A percentile compares a stretch with the other conserved stretches of the same genome.
These are phyloP conservation scores for Ageneiosus marmoratus DNA, from an alignment of 2,113 vertebrate species.

Conservation along the genomic window DNA sequence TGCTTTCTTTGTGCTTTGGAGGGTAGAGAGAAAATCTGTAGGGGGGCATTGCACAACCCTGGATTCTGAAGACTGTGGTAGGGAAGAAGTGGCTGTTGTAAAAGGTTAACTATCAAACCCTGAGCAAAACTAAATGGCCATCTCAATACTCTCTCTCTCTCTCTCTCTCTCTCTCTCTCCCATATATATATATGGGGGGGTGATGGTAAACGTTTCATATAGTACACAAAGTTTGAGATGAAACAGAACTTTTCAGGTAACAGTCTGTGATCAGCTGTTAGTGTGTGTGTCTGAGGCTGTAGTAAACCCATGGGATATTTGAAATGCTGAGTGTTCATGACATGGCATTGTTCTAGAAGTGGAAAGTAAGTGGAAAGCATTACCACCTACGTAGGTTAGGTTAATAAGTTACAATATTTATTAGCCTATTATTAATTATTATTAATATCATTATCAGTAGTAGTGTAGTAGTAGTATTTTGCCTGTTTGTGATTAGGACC, in stretches of 20 bases:
- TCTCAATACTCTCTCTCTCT: slow-evolving; percentile 53
- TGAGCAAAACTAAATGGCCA: slow-evolving; percentile 59
- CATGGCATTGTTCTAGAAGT: background rate
- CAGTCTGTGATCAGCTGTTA: too few relatives aligned
- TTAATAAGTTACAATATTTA: background rate
- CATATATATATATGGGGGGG: too few relatives aligned
- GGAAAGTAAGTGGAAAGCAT: background rate
- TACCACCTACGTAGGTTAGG: background rate
- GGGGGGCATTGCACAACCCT: too few relatives aligned
- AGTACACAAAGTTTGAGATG: too few relatives aligned
- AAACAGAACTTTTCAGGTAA: too few relatives aligned
- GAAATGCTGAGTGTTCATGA: too few relatives aligned
- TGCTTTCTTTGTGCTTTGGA: too few relatives aligned
- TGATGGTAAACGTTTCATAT: too few relatives aligned
- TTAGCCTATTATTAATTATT: too few relatives aligned
- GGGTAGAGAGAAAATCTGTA: too few relatives aligned
- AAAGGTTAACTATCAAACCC: slow-evolving; percentile 65
- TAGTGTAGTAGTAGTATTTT: background rate
- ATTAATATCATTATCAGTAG: background rate
- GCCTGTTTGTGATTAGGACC: background rate
- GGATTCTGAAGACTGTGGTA: slow-evolving; percentile 45
- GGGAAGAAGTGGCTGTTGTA: slow-evolving; percentile 36
- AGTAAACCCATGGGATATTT: too few relatives aligned
- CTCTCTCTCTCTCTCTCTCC: slow-evolving; percentile 33
- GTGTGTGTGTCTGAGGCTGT: too few relatives aligned